phyloP scores from a whole-genome alignment of 2,888 invertebrate species.

The Pharmacophagus antenor region DNA sequence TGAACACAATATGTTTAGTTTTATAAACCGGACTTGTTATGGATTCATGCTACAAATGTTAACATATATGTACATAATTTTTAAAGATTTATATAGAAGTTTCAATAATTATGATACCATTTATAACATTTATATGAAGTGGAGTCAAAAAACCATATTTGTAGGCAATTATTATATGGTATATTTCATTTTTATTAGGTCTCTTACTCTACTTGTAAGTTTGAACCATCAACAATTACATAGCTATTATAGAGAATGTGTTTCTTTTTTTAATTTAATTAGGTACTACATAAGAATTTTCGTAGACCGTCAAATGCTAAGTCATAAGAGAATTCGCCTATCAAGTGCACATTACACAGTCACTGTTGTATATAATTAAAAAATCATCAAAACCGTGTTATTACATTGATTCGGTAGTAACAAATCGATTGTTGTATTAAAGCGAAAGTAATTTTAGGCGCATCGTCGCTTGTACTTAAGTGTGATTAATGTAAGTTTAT shows the following conservation, averaged over 20 bases:
- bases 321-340: background rate
- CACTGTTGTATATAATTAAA: conserved; percentile 32
- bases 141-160: too few relatives aligned
- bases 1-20: background rate
- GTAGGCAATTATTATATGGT: too few relatives aligned
- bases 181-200: too few relatives aligned
- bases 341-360: background rate
- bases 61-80: too few relatives aligned
- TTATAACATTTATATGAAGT: too few relatives aligned
- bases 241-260: background rate
- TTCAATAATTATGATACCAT: too few relatives aligned
- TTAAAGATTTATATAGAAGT: too few relatives aligned
- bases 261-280: background rate
- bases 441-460: conserved; percentile 30
- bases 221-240: too few relatives aligned
- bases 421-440: conserved; percentile 28
- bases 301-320: background rate
- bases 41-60: background rate
- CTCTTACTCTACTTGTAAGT: too few relatives aligned
- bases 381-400: conserved; percentile 25
- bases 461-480: background rate
- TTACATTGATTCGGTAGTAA: conserved; percentile 6
- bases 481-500: conserved; percentile 23
- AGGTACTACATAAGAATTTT: background rate
- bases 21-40: background rate